These are phyloP conservation scores for Montipora foliosa DNA, from an alignment of 64 coral and sea anemone genomes.

Conservation along the genomic window DNA sequence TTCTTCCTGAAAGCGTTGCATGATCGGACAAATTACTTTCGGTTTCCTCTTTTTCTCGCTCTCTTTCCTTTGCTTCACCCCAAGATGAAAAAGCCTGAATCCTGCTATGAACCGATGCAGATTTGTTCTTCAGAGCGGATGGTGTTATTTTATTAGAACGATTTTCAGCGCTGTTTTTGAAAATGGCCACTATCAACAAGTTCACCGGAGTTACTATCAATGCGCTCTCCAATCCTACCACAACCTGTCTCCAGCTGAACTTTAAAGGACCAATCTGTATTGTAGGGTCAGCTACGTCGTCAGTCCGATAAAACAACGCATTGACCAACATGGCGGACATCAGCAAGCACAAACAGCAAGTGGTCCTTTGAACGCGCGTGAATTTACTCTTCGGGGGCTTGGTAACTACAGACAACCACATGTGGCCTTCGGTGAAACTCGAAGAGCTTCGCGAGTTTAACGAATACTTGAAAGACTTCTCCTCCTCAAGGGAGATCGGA, in stretches of 20 bases:
- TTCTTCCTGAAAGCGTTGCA: too few species aligned
- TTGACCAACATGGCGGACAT: constrained; percentile 82
- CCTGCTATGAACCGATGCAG: too few species aligned
- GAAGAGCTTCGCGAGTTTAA: constrained; percentile 58
- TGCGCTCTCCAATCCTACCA: constrained; percentile 66
- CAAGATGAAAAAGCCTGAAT: too few species aligned
- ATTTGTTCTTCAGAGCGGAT: background rate
- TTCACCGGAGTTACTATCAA: constrained; percentile 71
- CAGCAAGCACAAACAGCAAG: constrained; percentile 76
- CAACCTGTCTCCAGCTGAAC: constrained; percentile 78
- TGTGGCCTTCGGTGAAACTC: constrained; percentile 72
- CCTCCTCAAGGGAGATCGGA: constrained; percentile 34
- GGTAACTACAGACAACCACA: constrained; percentile 87
- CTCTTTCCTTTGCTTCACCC: background rate
- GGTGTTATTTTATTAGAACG: background rate
- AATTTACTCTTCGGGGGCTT: constrained; percentile 76
- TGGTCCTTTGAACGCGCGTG: constrained; percentile 82
- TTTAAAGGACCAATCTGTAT: constrained; percentile 65
- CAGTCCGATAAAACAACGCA: constrained; percentile 76
- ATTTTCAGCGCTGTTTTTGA: constrained; percentile 44
- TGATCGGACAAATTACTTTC: background rate
- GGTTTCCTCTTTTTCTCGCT: background rate
- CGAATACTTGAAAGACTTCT: constrained; percentile 62
- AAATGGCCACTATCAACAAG: constrained; percentile 56
- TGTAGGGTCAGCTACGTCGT: background rate